These are phyloP conservation scores for Tridacna crocea DNA, from an alignment of 2,888 invertebrate genomes.

Conservation along the genomic window DNA sequence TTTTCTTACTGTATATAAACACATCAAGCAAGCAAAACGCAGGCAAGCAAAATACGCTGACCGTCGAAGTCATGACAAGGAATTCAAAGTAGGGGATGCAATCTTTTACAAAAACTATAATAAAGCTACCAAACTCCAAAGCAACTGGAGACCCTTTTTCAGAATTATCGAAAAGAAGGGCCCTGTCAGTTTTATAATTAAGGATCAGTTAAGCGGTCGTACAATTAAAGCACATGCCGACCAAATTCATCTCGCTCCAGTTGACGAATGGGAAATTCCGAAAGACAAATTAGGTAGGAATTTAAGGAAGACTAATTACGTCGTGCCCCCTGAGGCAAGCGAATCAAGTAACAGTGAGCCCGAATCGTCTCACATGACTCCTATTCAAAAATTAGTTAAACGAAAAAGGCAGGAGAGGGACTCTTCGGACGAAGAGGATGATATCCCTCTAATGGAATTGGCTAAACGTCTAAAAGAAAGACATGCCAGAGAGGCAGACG, in stretches of 20 bases:
- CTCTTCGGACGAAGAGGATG: too few species aligned
- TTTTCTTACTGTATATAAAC: slow-evolving; percentile 38
- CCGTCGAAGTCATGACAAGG: slow-evolving; percentile 31
- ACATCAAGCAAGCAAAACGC: slow-evolving; percentile 42
- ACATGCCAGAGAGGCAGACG: background rate
- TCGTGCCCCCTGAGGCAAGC: slow-evolving; percentile 8
- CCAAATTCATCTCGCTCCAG: background rate
- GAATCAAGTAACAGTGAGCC: too few species aligned
- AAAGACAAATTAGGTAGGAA: background rate
- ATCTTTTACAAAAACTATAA: background rate
- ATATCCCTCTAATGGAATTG: slow-evolving; percentile 47
- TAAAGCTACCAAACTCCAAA: background rate
- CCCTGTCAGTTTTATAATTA: too few species aligned
- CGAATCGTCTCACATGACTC: too few species aligned
- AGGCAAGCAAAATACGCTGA: slow-evolving; percentile 53
- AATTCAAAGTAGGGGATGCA: slow-evolving; percentile 35
- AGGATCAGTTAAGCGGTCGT: background rate
- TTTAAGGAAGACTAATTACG: slow-evolving; percentile 20
- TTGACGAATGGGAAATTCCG: background rate
- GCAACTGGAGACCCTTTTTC: background rate
- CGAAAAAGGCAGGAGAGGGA: too few species aligned
- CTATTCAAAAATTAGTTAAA: too few species aligned
- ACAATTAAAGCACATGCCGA: background rate
- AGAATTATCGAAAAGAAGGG: background rate
- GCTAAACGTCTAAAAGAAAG: slow-evolving; percentile 20